Percentiles rank a stretch among this genome's conserved stretches.
Conservation (phyloP, 2,113 vertebrate species). For the Hipposideros armiger region DNA sequence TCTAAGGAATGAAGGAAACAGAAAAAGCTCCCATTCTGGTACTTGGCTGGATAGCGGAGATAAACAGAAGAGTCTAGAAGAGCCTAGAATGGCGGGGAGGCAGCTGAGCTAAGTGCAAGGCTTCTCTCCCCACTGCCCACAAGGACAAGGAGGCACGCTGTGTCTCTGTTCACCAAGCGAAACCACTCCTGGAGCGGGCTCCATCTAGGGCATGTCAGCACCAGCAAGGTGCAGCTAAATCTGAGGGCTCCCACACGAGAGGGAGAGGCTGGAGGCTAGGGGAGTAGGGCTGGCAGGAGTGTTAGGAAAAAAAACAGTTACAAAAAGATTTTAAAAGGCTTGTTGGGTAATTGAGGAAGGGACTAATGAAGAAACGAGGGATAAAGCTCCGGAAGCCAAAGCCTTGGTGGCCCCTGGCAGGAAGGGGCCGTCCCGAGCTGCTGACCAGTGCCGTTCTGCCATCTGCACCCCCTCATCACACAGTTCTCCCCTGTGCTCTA, state of each 20-base stretch:
- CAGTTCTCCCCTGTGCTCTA: background rate
- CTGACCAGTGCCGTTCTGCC: background rate
- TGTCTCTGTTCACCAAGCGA: background rate
- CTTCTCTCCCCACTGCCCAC: background rate
- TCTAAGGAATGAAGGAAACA: slow-evolving; percentile 38
- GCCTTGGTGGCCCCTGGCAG: background rate
- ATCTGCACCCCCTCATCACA: background rate
- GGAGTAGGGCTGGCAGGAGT: background rate
- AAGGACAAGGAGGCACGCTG: background rate
- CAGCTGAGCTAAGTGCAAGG: background rate
- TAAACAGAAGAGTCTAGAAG: background rate
- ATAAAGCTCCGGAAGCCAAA: accelerated
- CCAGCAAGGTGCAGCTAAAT: background rate
- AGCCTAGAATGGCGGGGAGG: background rate
- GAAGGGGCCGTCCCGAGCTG: background rate
- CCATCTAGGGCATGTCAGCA: background rate
- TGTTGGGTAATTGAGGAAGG: background rate
- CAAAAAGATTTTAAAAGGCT: background rate
- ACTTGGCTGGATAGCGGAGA: background rate
- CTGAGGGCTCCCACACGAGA: background rate
- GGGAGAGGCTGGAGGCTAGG: background rate
- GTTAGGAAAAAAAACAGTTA: background rate
- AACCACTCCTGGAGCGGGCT: background rate
- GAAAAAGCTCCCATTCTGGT: background rate
- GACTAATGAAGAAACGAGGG: background rate